Conservation (phyloP, 2,797 vertebrate genomes). For the Molothrus aeneus region DNA sequence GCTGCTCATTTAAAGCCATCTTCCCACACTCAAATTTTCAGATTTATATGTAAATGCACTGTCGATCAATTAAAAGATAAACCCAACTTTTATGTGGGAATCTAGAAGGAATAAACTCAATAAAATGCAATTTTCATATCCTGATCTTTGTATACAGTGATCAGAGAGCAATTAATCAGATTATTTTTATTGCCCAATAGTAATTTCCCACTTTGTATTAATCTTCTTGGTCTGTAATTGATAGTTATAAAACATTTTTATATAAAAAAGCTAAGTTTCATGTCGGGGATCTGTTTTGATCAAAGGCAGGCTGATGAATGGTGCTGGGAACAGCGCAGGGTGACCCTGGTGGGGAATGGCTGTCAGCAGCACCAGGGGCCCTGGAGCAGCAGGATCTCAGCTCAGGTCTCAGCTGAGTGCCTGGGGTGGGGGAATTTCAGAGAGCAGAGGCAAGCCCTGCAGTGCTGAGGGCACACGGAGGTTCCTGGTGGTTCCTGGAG, state of each 20-base stretch:
- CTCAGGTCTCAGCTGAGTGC: too few relatives aligned
- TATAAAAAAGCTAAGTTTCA: not conserved
- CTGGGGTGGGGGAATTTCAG: too few relatives aligned
- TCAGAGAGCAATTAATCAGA: slow-evolving; percentile 39
- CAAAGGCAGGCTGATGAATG: not conserved
- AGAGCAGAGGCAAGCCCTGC: too few relatives aligned
- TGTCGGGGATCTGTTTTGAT: not conserved
- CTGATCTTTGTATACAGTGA: not conserved
- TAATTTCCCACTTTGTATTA: not conserved
- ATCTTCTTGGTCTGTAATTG: not conserved
- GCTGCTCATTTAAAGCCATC: not conserved
- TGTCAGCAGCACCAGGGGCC: accelerated
- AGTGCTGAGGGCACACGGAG: too few relatives aligned
- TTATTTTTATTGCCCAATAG: not conserved
- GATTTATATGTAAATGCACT: slow-evolving; percentile 65
- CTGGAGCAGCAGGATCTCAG: too few relatives aligned
- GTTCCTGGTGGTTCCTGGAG: too few relatives aligned
- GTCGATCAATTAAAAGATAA: slow-evolving; percentile 69
- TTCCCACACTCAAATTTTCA: not conserved
- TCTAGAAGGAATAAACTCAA: slow-evolving; percentile 10
- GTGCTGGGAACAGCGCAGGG: not conserved
- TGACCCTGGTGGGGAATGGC: not conserved
- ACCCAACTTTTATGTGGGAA: slow-evolving; percentile 3
- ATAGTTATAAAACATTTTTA: not conserved
- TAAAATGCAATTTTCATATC: not conserved